A percentile compares a stretch with the other conserved stretches of the same genome.
Evolutionary conservation across 2,888 invertebrate species (phyloP).

Genomic region (Seladonia tumulorum): DNA sequence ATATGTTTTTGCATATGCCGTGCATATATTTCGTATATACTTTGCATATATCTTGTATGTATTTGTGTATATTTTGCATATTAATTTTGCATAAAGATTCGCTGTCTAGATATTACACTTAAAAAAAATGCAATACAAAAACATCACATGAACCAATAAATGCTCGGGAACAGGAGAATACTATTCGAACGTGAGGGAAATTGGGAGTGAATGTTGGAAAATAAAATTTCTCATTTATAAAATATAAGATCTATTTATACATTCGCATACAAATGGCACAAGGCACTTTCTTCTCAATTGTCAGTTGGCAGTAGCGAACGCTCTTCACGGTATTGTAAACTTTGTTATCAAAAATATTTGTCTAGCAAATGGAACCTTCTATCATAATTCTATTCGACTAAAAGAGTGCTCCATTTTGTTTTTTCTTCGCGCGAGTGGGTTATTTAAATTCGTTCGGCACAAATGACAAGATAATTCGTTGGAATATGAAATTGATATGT

Average conservation of each 20-base stretch:
- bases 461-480: background rate
- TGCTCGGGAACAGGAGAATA: background rate
- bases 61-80: no score
- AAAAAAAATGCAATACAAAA: background rate
- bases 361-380: background rate
- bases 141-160: background rate
- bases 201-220: conserved; percentile 10
- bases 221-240: conserved; percentile 56
- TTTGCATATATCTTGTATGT: no score
- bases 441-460: background rate
- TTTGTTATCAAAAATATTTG: conserved; percentile 34
- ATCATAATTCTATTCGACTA: background rate
- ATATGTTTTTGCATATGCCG: no score
- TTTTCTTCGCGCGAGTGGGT: background rate
- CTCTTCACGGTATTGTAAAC: conserved; percentile 6
- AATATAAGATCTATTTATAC: conserved; percentile 73
- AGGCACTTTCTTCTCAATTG: conserved; percentile 36
- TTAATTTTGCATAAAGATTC: no score
- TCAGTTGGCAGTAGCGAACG: conserved; percentile 48
- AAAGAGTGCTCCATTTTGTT: background rate
- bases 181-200: background rate
- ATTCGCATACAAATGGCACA: conserved; percentile 55
- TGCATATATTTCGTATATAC: no score
- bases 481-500: conserved; percentile 7
- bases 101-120: no score